phyloP scores from a whole-genome alignment of 2,113 vertebrate species.

The Coptodon bakossiorum region DNA sequence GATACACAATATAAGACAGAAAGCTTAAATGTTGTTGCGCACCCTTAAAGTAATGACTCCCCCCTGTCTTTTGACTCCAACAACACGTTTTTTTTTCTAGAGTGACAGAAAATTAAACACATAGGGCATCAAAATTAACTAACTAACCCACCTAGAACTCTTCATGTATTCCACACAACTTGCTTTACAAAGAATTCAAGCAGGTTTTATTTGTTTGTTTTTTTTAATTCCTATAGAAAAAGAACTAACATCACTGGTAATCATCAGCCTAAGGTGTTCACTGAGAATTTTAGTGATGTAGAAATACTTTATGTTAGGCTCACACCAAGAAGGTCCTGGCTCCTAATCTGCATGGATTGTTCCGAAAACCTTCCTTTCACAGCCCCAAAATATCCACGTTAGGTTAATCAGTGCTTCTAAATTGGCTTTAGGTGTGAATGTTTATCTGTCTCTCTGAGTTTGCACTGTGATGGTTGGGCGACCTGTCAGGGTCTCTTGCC shows the following conservation, averaged over 20 bases:
- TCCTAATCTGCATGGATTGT: background rate
- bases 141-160: background rate
- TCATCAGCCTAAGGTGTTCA: background rate
- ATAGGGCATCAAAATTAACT: background rate
- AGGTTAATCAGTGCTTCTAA: background rate
- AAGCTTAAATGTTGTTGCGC: background rate
- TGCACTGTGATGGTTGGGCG: background rate
- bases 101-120: background rate
- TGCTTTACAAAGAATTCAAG: slow-evolving; percentile 6
- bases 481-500: background rate
- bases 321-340: background rate
- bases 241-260: background rate
- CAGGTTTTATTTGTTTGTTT: background rate
- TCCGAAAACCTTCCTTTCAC: background rate
- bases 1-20: background rate
- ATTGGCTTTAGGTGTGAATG: background rate
- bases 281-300: background rate
- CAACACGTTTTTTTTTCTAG: background rate
- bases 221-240: background rate
- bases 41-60: background rate
- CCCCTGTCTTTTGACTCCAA: background rate
- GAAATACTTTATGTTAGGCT: background rate
- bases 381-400: background rate
- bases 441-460: background rate
- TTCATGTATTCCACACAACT: slow-evolving; percentile 25